Evolutionary conservation across 2,888 invertebrate species (phyloP).

Genomic region (Dermolepida albohirtum): DNA sequence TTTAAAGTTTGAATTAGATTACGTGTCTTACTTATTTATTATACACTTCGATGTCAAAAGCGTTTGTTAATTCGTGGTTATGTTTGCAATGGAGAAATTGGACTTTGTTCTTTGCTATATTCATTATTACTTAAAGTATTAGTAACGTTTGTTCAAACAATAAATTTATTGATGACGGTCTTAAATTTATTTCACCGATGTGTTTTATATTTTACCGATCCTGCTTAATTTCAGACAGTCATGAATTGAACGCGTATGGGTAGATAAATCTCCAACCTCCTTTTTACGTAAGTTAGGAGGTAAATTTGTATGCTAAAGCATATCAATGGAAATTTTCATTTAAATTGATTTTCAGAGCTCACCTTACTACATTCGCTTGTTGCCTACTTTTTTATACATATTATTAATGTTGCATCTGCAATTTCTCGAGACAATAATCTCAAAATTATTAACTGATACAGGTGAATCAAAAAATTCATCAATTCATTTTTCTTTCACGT

Average conservation of each 20-base stretch:
- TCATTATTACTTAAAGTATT: constrained; percentile 17
- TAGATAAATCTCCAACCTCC: constrained; percentile 6
- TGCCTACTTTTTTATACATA: too few relatives aligned
- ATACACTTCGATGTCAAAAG: background rate
- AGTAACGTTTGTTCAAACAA: constrained; percentile 16
- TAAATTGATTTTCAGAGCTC: background rate
- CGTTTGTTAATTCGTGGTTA: background rate
- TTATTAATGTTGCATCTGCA: too few relatives aligned
- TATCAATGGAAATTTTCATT: constrained; percentile 23
- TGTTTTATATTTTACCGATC: constrained; percentile 15
- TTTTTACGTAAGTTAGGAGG: constrained; percentile 19
- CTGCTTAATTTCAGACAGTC: constrained; percentile 5
- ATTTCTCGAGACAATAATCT: too few relatives aligned
- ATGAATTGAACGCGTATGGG: constrained; percentile 11
- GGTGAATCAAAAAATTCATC: background rate
- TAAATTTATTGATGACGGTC: constrained; percentile 24
- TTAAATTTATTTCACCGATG: constrained; percentile 3
- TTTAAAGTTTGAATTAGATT: constrained; percentile 14
- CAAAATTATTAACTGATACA: too few relatives aligned
- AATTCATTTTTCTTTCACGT: background rate
- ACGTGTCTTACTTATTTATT: background rate
- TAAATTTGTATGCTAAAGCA: background rate
- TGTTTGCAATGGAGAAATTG: constrained; percentile 9
- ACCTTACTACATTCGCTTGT: too few relatives aligned
- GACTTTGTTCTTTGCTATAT: constrained; percentile 24